phyloP scores from a whole-genome alignment of 2,888 invertebrate genomes.

The Eupsilia transversa region DNA sequence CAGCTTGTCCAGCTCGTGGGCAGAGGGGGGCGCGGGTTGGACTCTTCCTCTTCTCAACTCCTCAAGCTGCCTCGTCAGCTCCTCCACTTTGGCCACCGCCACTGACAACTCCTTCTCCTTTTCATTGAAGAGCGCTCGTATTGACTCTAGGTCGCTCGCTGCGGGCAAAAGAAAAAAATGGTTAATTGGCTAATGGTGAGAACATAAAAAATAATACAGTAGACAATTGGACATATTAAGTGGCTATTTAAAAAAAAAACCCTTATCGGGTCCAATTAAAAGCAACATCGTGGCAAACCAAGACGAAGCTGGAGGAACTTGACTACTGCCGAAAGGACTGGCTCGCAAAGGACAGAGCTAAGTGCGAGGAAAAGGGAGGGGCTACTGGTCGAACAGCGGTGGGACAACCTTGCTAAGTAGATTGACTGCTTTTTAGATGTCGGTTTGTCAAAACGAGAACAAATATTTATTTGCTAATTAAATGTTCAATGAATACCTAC shows the following conservation, averaged over 20 bases:
- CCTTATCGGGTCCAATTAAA: neutral
- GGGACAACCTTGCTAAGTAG: no score
- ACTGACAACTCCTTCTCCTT: slow-evolving; percentile 98
- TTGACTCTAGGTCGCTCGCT: slow-evolving; percentile 99
- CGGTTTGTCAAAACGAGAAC: neutral
- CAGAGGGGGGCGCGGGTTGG: slow-evolving; percentile 92
- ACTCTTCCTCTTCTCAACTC: slow-evolving; percentile 94
- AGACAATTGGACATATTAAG: no score
- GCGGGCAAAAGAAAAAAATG: slow-evolving; percentile 76
- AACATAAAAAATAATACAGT: no score
- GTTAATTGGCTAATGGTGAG: neutral
- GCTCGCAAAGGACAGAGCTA: no score
- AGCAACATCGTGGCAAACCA: neutral
- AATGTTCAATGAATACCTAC: neutral
- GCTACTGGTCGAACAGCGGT: neutral
- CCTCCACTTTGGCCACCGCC: slow-evolving; percentile 99
- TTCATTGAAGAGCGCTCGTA: slow-evolving; percentile 98
- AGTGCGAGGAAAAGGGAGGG: neutral
- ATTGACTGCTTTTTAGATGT: neutral
- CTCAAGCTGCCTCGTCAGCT: slow-evolving; percentile 98
- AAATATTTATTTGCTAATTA: neutral
- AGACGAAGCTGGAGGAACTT: neutral
- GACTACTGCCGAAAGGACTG: neutral
- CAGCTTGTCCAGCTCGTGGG: slow-evolving; percentile 97
- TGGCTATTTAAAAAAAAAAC: no score